phyloP scores from a whole-genome alignment of 2,113 vertebrate species.

The Ptilorrhoa leucosticta region DNA sequence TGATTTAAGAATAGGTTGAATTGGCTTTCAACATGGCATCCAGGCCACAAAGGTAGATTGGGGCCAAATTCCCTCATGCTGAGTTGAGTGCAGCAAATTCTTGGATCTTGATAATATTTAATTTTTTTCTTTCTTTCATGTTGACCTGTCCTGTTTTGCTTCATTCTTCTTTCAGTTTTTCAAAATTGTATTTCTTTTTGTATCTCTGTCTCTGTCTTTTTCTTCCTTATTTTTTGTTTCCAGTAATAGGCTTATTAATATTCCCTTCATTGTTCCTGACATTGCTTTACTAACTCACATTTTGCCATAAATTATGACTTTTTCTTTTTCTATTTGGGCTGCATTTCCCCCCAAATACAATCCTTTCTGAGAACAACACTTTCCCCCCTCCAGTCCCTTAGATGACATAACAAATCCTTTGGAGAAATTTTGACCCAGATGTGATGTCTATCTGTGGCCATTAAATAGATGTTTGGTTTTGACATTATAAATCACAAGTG shows the following conservation, averaged over 20 bases:
- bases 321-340: not conserved
- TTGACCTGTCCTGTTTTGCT: not conserved
- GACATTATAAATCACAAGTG: not conserved
- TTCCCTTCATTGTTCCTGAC: not conserved
- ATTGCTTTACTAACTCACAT: constrained; percentile 11
- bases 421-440: not conserved
- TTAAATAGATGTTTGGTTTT: constrained; percentile 16
- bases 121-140: not conserved
- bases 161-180: not conserved
- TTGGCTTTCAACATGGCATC: not conserved
- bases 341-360: not conserved
- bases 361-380: constrained; percentile 3
- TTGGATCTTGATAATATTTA: not conserved
- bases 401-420: constrained; percentile 27
- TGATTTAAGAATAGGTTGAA: not conserved
- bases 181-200: not conserved
- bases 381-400: not conserved
- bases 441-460: not conserved
- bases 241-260: not conserved
- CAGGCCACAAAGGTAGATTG: not conserved
- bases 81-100: not conserved
- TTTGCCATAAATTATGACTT: constrained; percentile 8
- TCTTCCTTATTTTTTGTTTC: not conserved
- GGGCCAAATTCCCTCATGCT: not conserved
- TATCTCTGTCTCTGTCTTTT: not conserved